phyloP scores from a whole-genome alignment of 2,888 invertebrate genomes.

The Eupithecia subfuscata region DNA sequence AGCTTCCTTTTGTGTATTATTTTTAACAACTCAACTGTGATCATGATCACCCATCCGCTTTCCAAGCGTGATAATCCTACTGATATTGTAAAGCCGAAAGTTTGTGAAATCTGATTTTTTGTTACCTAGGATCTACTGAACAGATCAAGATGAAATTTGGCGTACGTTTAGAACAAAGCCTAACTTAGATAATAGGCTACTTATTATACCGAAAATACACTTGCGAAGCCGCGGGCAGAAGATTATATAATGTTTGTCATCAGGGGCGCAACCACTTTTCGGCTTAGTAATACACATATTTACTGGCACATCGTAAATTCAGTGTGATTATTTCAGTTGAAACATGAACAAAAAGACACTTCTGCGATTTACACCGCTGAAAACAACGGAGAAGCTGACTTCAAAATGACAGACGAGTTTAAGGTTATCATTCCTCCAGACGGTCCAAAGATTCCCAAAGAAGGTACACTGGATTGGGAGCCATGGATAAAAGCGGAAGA shows the following conservation, averaged over 20 bases:
- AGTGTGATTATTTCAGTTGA: not conserved
- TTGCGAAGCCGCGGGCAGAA: no score
- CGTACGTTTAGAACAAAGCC: no score
- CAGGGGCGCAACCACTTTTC: no score
- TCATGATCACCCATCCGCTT: no score
- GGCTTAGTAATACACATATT: not conserved
- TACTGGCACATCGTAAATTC: not conserved
- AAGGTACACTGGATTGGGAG: constrained; percentile 1
- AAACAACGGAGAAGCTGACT: not conserved
- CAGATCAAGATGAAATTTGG: no score
- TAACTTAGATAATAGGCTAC: no score
- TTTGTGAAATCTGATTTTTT: no score
- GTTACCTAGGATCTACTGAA: no score
- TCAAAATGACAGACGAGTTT: not conserved
- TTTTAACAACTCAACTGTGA: not conserved
- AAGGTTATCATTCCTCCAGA: not conserved
- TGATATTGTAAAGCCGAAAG: no score
- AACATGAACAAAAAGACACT: not conserved
- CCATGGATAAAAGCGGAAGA: constrained; percentile 11
- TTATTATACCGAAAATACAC: no score
- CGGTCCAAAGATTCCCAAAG: not conserved
- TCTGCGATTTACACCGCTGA: not conserved
- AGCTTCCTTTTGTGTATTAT: not conserved
- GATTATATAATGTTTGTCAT: no score
- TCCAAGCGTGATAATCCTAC: no score